phyloP scores from a whole-genome alignment of 2,113 vertebrate species.

The Scytalopus superciliaris region DNA sequence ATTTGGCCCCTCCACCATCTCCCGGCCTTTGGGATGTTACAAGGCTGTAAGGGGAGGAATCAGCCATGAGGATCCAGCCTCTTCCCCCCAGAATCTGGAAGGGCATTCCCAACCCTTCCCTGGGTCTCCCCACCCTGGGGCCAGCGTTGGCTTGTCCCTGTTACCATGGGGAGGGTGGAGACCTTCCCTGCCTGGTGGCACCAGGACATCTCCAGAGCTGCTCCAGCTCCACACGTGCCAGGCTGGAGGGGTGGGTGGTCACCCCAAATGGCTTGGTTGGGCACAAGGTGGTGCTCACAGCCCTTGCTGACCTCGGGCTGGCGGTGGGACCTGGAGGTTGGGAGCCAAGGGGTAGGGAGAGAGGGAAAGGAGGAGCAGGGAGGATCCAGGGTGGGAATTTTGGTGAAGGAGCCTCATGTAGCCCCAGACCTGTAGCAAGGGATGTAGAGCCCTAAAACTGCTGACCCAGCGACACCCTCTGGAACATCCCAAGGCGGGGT shows the following conservation, averaged over 20 bases:
- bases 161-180: not conserved
- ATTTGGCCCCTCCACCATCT: not conserved
- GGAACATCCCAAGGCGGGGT: not conserved
- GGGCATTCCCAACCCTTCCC: not conserved
- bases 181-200: not conserved
- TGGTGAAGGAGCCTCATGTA: not conserved
- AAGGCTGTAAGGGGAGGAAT: not conserved
- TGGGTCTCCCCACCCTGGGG: not conserved
- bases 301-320: not conserved
- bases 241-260: not conserved
- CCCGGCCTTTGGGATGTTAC: not conserved
- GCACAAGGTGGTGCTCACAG: not conserved
- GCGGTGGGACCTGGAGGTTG: not conserved
- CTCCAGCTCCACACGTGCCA: not conserved
- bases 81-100: not conserved
- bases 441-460: not conserved
- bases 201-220: not conserved
- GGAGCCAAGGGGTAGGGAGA: not conserved
- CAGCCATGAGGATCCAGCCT: not conserved
- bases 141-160: not conserved
- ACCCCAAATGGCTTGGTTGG: not conserved
- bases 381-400: not conserved
- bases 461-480: not conserved
- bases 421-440: fast-evolving
- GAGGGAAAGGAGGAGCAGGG: not conserved